Evolutionary conservation across 2,888 invertebrate genomes (phyloP), one percentile per base, ranked within the genome.

Genomic region (Leptopilina drosophilae): DNA sequence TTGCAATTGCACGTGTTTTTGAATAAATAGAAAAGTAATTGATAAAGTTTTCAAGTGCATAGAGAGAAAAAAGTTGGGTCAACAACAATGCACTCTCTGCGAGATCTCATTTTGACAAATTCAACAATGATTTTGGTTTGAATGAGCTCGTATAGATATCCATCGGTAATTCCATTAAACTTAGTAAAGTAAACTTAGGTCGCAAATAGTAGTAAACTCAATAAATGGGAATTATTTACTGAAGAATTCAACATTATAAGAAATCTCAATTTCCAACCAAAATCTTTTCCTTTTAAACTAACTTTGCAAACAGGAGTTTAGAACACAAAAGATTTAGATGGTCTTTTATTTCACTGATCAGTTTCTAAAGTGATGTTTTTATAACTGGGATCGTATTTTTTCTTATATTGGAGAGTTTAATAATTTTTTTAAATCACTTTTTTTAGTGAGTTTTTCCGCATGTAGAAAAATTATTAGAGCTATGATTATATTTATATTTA

Each of bases 131-230:
- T 69, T 14, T 49, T 49, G 26, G 26, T 69, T 14, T 69, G 49
- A 69, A 69, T 53, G 53, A 53, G 69, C 49, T 69, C 20, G 12
- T 53, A 26, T 33, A 46, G 67, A 53, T 69, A 53, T 69, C 46
- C 69, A 69, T 69, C 46, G 69, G 69, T 69, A 69, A 69, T 69
- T 53, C 69, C 69, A 69, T 69, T 69, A 69, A 69, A 53, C 69
- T 69, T 69, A 46, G 69, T 69, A 42, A 69, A 53, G 69, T 69
- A 69, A 69, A 69, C 46, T 69, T 14, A 69, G 26, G 20, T 69
- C 26, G 69, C 69, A 69, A 69, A 69, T 46, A 69, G 69, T 26
- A 53, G 26, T 53, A 53, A 53, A 53, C 53, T 53, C 69, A 69
- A 53, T 69, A 69, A 69, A 69, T 69, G 67, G 20, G 69, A 53